These are phyloP conservation scores for Otolemur crassicaudatus DNA, from an alignment of 2,797 vertebrate species.

Conservation along the genomic window DNA sequence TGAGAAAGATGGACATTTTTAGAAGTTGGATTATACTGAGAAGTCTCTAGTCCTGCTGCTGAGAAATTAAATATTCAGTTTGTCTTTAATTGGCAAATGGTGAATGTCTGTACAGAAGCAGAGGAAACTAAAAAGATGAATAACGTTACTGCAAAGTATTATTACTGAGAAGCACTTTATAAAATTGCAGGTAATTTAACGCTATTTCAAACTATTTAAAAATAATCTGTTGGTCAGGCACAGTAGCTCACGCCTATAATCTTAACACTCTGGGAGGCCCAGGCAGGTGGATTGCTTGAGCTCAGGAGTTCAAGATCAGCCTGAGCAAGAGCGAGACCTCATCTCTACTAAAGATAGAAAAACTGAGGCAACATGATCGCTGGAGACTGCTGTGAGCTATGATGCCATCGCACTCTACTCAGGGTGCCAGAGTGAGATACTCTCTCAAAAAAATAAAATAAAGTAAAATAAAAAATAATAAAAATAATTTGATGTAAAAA, in stretches of 20 bases:
- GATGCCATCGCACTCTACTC: too few relatives aligned
- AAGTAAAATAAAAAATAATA: too few relatives aligned
- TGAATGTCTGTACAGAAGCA: conserved; percentile 5
- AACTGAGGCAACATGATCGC: too few relatives aligned
- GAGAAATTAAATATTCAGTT: background rate
- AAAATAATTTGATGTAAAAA: background rate
- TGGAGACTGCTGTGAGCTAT: too few relatives aligned
- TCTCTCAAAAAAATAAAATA: too few relatives aligned
- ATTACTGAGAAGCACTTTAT: background rate
- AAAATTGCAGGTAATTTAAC: background rate
- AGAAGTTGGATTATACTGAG: background rate
- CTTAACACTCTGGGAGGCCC: too few relatives aligned
- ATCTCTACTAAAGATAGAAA: too few relatives aligned
- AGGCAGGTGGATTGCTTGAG: too few relatives aligned
- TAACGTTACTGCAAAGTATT: background rate
- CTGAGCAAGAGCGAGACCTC: too few relatives aligned
- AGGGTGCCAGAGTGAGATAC: too few relatives aligned
- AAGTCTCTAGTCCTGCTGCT: background rate
- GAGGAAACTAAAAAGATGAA: conserved; percentile 3
- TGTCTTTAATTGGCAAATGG: background rate
- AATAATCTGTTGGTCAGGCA: background rate
- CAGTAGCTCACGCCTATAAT: too few relatives aligned
- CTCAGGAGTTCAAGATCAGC: too few relatives aligned
- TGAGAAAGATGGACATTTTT: background rate
- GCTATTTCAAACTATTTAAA: background rate